A percentile compares a stretch with the other conserved stretches of the same genome.
These are phyloP conservation scores for Muscina levida DNA, from an alignment of 2,888 invertebrate genomes.

Conservation along the genomic window DNA sequence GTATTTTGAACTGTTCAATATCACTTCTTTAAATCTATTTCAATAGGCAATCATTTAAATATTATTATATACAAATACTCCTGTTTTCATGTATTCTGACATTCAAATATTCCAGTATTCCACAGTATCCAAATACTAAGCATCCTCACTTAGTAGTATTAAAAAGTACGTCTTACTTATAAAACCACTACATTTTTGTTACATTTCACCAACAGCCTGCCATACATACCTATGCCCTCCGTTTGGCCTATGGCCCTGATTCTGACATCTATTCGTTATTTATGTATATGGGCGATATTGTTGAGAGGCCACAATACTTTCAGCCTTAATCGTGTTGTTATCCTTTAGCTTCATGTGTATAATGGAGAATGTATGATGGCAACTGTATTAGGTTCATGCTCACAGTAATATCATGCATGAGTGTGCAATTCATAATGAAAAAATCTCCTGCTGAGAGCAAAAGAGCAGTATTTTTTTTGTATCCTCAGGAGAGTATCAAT, in stretches of 20 bases:
- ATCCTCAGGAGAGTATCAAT: slow-evolving; percentile 10
- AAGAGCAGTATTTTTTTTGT: neutral
- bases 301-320: slow-evolving; percentile 13
- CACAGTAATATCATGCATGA: slow-evolving; percentile 25
- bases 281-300: slow-evolving; percentile 12
- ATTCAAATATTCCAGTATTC: too few species aligned
- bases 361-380: neutral
- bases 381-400: slow-evolving; percentile 4
- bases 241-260: neutral
- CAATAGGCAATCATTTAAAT: too few species aligned
- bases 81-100: too few species aligned
- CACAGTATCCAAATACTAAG: too few species aligned
- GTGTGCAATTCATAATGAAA: slow-evolving; percentile 28
- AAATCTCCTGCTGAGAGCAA: slow-evolving; percentile 12
- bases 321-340: neutral
- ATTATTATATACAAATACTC: too few species aligned
- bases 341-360: neutral
- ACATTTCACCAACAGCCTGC: too few species aligned
- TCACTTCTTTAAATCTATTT: too few species aligned
- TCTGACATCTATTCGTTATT: slow-evolving; percentile 4
- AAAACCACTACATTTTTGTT: too few species aligned
- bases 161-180: too few species aligned
- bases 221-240: too few species aligned
- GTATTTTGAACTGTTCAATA: too few species aligned
- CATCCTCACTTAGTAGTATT: too few species aligned